phyloP scores from a whole-genome alignment of 2,113 vertebrate genomes.

The Leucopsar rothschildi region DNA sequence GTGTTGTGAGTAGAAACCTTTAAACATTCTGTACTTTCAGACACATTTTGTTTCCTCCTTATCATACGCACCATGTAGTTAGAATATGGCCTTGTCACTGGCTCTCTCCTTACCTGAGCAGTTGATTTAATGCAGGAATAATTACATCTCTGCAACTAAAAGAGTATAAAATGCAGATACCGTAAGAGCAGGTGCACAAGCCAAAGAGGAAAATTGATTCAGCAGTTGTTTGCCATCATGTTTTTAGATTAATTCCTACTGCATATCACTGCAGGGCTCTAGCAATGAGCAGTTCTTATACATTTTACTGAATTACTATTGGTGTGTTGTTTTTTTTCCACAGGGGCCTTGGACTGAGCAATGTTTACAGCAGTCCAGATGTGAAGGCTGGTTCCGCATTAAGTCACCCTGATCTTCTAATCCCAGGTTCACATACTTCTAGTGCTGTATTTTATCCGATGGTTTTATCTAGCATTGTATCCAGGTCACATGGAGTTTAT shows the following conservation, averaged over 20 bases:
- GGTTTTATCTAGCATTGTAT: slow-evolving; percentile 33
- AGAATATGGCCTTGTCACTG: neutral
- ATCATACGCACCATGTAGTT: neutral
- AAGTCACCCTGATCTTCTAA: slow-evolving; percentile 51
- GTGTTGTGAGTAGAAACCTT: neutral
- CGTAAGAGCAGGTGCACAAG: neutral
- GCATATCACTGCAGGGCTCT: neutral
- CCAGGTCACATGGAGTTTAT: slow-evolving; percentile 32
- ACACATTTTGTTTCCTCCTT: neutral
- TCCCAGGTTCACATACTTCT: slow-evolving; percentile 2
- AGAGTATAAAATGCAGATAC: neutral
- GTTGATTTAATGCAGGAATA: neutral
- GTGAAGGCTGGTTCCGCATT: slow-evolving; percentile 5
- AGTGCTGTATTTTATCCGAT: neutral
- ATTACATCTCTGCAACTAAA: neutral
- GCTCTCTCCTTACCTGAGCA: neutral
- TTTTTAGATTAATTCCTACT: slow-evolving; percentile 23
- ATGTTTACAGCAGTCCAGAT: slow-evolving; percentile 32
- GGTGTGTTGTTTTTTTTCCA: neutral
- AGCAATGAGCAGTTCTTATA: neutral
- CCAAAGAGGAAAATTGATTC: neutral
- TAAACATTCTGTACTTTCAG: neutral
- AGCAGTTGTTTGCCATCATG: neutral
- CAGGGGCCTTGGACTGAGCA: neutral
- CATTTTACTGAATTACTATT: neutral